Base-by-base conservation (phyloP, 2,797 vertebrate genomes). In the Manis crassicaudata region DNA sequence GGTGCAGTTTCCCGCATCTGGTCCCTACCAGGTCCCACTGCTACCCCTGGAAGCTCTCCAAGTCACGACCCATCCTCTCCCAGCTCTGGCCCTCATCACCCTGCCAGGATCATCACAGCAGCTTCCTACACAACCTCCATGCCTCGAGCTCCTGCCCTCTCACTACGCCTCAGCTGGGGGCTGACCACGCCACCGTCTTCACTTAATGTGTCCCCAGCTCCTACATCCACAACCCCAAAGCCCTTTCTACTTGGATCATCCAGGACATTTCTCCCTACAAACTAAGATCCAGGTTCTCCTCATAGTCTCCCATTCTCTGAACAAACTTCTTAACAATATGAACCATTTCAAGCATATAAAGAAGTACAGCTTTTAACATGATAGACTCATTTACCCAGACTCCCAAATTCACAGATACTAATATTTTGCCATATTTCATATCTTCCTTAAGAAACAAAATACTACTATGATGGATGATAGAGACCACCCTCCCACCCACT, bases 51-150 rank as follows among this genome's bases (percentile, higher is more conserved):
- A 7, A 10, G 25, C 35, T 25, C 37, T 37, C 27, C 20, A 6
- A 27, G 13, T 4, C 50, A 40, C 0, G 5, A 54, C 35, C 32
- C 14, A 21, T 35, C 4, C 62, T 60, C 29, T 20, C 46, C 56
- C 0, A 0, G 40, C 13, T 37, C 27, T 4, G 17, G 68, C 46
- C 76, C 37, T 56, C 20, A 50, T 35, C 6, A 1, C 65, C 79
- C 65, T 20, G 58, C 52, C 67, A 7, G 80, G 35, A 63, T n/a
- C 80, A 13, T 14, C 2, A 3, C 14, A 29, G 46, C 70, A 77
- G 76, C 88, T 52, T 67, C 35, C 16, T 3, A 63, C 12, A 65
- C 35, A 21, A 6, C 2, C 50, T 62, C 43, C 6, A 29, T 6
- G 27, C 16, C 65, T 4, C 6, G 4, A 23, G 13, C 58, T 50